Base-by-base conservation (phyloP, 2,888 invertebrate species). In the Schizaphis graminum region DNA sequence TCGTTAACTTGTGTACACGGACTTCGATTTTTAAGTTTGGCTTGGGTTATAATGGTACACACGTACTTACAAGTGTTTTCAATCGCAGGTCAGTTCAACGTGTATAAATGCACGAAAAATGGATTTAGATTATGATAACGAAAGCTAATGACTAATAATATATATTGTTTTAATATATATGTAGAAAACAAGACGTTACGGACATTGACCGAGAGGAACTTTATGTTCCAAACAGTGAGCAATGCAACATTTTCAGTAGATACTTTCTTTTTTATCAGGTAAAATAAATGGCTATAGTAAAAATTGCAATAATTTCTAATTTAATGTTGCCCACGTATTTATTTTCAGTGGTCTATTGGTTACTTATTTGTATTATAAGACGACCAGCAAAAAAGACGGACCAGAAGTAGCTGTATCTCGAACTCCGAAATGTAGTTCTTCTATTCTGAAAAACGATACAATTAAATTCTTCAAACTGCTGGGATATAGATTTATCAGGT, bases 181-280 rank as follows among this genome's bases (percentile, higher is more conserved):
- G 35, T n/a, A 88, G 98, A 98, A 96, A 98, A 98, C 96, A 98
- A 98, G 95, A 97, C 97, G 92, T 96, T 97, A 95, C 96, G 97
- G 95, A 97, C 97, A 95, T 96, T 97, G 94, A 97, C 98, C 67
- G 98, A 98, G 96, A 97, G 97, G 96, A 97, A 97, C 95, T 97
- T 98, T 96, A 96, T 97, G 96, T 98, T 98, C 96, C 98, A 98
- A 96, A 97, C 98, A 0, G 97, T 98, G 95, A 97, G 97, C 94
- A 98, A 98, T 95, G 98, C 97, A 0, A 97, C 98, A 0, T 98
- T 97, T 96, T 97, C 98, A 94, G 98, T 98, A 1, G 98, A 98
- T 95, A 98, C 98, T 0, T 98, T 98, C 96, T 98, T 98, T 96
- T 98, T 98, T 95, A 97, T 97, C 88, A 97, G 97, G 97, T 97